phyloP scores from a whole-genome alignment of 1,140 invertebrate species.

The Notospermus geniculatus region DNA sequence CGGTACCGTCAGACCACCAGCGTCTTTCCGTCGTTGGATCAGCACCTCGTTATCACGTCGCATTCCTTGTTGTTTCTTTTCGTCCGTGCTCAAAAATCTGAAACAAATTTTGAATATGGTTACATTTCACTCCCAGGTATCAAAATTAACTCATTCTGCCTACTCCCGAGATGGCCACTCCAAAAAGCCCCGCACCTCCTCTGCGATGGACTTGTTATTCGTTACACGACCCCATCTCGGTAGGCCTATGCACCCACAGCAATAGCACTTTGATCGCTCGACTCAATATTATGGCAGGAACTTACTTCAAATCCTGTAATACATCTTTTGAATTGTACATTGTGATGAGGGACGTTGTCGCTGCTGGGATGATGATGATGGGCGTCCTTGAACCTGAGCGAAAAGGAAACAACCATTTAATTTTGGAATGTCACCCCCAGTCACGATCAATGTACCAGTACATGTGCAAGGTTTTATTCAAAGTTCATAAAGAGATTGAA shows the following conservation, averaged over 20 bases:
- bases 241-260: too few relatives aligned
- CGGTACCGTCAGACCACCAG: constrained; percentile 67
- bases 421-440: too few relatives aligned
- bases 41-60: constrained; percentile 92
- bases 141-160: too few relatives aligned
- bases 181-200: too few relatives aligned
- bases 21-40: constrained; percentile 73
- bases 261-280: too few relatives aligned
- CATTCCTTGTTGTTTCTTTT: constrained; percentile 80
- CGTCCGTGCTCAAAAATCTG: constrained; percentile 82
- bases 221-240: too few relatives aligned
- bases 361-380: constrained; percentile 98
- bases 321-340: constrained; percentile 99
- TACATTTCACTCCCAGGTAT: background rate
- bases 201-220: too few relatives aligned
- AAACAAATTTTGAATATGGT: constrained; percentile 13
- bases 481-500: too few relatives aligned
- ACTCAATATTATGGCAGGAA: too few relatives aligned
- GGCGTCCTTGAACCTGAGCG: constrained; percentile 86
- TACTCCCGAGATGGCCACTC: too few relatives aligned
- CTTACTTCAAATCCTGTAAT: constrained; percentile 85
- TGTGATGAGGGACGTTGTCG: constrained; percentile 90
- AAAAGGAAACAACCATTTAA: constrained; percentile 9
- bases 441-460: too few relatives aligned
- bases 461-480: too few relatives aligned